Base-by-base conservation (phyloP, 2,888 invertebrate species). In the Macrosiphum euphorbiae region DNA sequence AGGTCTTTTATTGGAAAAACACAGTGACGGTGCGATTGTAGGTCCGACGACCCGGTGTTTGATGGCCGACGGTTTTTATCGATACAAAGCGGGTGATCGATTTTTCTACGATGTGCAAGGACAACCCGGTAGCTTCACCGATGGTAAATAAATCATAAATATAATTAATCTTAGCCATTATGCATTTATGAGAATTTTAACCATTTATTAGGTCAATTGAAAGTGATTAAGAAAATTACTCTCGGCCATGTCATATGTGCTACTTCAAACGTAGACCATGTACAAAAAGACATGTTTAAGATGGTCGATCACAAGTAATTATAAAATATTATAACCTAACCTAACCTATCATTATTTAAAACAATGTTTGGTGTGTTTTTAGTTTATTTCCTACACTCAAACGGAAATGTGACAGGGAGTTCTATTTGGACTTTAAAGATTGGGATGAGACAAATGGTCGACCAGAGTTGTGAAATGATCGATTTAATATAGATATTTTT, bases 31-130 rank as follows among this genome's bases (percentile, higher is more conserved):
- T 91, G 97, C 97, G 1, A 95, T 97, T 52, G 95, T 98, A 10
- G 98, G 98, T 58, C 97, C 97, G 0, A 98, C 98, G 3, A 97
- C 98, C 95, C 97, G 97, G 47, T 98, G 98, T 95, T 96, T 98
- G 94, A 96, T 98, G 52, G 97, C 94, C 4, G 98, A 98, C 95
- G 98, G 98, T 96, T 97, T 99, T 95, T 96, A 97, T 95, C 97
- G 98, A 94, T 97, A 97, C 0, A 97, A 97, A 94, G 96, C 96
- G 85, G 97, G 97, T 0, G 98, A 98, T 95, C 96, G 98, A 90
- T 98, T 97, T 95, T 98, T 98, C 96, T 98, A 98, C 95, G 97
- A 97, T 94, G 96, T 96, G 85, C 95, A 95, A 0, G 95, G 95
- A 41, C 96, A 96, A 94, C 96, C 96, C 3, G 95, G 96, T 89